Evolutionary conservation across 2,113 vertebrate genomes (phyloP), one percentile per base, ranked within the genome.

Genomic region (Vimba vimba): DNA sequence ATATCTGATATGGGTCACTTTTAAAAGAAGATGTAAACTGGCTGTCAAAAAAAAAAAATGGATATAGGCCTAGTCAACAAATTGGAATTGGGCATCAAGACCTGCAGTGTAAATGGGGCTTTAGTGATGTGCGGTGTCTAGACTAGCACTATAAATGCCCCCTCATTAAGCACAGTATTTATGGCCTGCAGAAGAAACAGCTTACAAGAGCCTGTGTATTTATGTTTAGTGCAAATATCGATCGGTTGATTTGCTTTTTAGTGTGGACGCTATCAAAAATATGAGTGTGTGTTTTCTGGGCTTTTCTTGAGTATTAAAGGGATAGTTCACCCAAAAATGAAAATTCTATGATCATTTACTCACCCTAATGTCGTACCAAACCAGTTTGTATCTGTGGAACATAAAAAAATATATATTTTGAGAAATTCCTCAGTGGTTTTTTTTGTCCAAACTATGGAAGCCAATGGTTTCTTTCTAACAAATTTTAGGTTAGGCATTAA

Each of bases 221-320:
- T 78, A 87, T 88, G 55, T 91, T 92, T 91, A 90, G 84, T 86
- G 80, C 77, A 75, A 33, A 68, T 84, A 88, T 92, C 89, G 90
- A 89, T 92, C 88, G 47, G 25, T 86, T 84, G 86, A 81, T 85
- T 86, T 83, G 85, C 60, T 86, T 84, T 84, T 78, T 83, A 81
- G 57, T 47, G 73, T 6, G 45, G n/a, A 11, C 69, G 57, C 45
- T 74, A 30, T 64, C 23, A 55, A 55, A 55, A 59, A 73, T 68
- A 33, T 50, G 52, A 36, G 33, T 74, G 60, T 80, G 66, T 19
- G 25, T 57, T 8, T 57, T 57, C 19, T 57, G 19, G 19, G 2
- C 60, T 82, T 68, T 82, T 74, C 52, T 62, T 45, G 17, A 25
- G n/a, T 25, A 23, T 68, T 68, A 33, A 68, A 33, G 27, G 27